Conservation (phyloP, 2,797 vertebrate species). For the Austrolebias charrua region DNA sequence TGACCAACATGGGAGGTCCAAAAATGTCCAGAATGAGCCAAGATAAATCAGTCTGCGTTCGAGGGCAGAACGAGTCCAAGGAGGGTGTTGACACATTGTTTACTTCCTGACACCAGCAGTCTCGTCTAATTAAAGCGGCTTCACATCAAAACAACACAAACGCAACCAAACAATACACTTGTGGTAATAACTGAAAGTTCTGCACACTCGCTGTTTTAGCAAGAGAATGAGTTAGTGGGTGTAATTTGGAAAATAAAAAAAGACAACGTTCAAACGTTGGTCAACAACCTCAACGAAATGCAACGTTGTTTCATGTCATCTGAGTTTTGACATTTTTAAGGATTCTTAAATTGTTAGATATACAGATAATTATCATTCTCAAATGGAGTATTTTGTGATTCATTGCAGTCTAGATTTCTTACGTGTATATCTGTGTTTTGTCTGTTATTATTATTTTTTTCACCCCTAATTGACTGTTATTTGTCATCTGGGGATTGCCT, state of each 20-base stretch:
- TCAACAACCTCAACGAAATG: constrained; percentile 1
- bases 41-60: constrained; percentile 11
- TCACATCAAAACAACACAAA: constrained; percentile 35
- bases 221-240: neutral
- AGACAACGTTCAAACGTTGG: neutral
- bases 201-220: constrained; percentile 7
- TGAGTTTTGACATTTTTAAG: too few species aligned
- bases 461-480: too few species aligned
- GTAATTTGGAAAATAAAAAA: constrained; percentile 5
- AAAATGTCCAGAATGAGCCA: constrained; percentile 26
- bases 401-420: too few species aligned
- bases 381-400: too few species aligned
- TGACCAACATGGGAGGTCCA: constrained; percentile 22
- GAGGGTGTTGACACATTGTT: constrained; percentile 32
- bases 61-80: constrained; percentile 3
- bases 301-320: neutral
- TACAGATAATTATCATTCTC: too few species aligned
- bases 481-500: too few species aligned
- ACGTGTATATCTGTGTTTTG: too few species aligned
- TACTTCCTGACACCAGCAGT: constrained; percentile 28
- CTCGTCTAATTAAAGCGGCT: constrained; percentile 30
- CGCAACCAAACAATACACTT: constrained; percentile 12
- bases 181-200: constrained; percentile 8
- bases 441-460: too few species aligned
- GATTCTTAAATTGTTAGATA: too few species aligned